Conservation (phyloP, 2,888 invertebrate genomes). For the Sarcophaga caerulescens region DNA sequence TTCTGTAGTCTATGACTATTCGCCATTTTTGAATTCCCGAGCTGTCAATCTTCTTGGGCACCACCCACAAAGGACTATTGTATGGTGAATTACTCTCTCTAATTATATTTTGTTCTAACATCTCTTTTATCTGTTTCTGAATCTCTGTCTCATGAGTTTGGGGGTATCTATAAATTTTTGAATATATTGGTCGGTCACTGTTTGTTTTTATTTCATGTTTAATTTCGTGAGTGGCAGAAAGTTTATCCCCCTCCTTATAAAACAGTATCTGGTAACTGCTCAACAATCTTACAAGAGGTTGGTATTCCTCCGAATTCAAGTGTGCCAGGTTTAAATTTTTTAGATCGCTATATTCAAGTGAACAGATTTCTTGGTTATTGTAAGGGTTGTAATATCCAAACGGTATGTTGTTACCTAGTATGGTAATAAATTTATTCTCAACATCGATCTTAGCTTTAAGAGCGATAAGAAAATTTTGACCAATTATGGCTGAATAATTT, state of each 20-base stretch:
- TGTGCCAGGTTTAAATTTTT: slow-evolving; percentile 27
- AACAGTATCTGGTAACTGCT: not conserved
- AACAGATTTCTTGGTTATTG: slow-evolving; percentile 53
- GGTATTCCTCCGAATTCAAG: slow-evolving; percentile 23
- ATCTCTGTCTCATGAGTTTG: slow-evolving; percentile 29
- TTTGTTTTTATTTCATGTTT: slow-evolving; percentile 4
- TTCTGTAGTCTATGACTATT: slow-evolving; percentile 28
- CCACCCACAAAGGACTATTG: slow-evolving; percentile 38
- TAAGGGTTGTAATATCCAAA: slow-evolving; percentile 34
- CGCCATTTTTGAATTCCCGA: slow-evolving; percentile 29
- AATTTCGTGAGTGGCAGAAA: not conserved
- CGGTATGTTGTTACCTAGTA: slow-evolving; percentile 43
- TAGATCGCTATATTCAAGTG: slow-evolving; percentile 53
- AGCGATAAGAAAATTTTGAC: slow-evolving; percentile 53
- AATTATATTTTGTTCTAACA: slow-evolving; percentile 37
- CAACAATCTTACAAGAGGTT: slow-evolving; percentile 24
- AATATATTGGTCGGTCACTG: not conserved
- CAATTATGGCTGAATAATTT: slow-evolving; percentile 56
- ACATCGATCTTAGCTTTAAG: slow-evolving; percentile 56
- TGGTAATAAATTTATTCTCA: slow-evolving; percentile 50
- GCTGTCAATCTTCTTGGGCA: slow-evolving; percentile 38
- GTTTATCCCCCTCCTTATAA: not conserved
- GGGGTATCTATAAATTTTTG: too few relatives aligned
- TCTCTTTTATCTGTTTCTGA: slow-evolving; percentile 19
- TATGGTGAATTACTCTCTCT: slow-evolving; percentile 42